These are phyloP conservation scores for Tinamus major DNA, from an alignment of 2,797 vertebrate genomes.

Conservation along the genomic window DNA sequence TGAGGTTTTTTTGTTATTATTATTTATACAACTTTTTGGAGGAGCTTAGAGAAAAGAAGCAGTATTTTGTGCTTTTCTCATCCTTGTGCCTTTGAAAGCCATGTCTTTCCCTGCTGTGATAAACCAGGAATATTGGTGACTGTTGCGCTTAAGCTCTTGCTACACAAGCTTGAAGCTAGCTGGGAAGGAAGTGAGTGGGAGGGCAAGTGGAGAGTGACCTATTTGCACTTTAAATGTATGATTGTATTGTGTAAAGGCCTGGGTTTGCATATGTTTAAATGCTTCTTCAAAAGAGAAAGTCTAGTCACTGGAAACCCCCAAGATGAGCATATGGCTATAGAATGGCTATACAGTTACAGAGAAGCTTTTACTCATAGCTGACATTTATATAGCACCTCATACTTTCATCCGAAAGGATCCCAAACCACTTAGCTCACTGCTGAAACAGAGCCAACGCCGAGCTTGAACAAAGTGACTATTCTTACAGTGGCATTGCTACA, in stretches of 20 bases:
- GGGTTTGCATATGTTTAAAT: constrained; percentile 30
- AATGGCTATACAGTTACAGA: constrained; percentile 23
- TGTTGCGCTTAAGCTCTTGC: constrained; percentile 59
- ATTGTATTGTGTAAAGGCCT: constrained; percentile 41
- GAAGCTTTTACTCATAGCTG: constrained; percentile 44
- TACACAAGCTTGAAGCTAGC: constrained; percentile 35
- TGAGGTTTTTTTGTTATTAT: constrained; percentile 2
- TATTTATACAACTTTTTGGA: not conserved
- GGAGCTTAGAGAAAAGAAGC: not conserved
- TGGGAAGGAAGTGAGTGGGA: constrained; percentile 53
- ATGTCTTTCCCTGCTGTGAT: constrained; percentile 36
- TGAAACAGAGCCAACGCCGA: not conserved
- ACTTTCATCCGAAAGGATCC: constrained; percentile 40
- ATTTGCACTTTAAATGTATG: constrained; percentile 55
- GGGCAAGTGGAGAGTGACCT: constrained; percentile 53
- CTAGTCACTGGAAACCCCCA: constrained; percentile 8
- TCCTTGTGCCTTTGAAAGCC: constrained; percentile 40
- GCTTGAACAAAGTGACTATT: constrained; percentile 31
- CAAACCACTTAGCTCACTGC: constrained; percentile 59
- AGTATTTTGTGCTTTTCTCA: not conserved
- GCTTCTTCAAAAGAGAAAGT: constrained; percentile 31
- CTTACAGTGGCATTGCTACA: not conserved
- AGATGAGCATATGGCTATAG: constrained; percentile 33
- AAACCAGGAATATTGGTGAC: constrained; percentile 41
- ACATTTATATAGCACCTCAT: constrained; percentile 26